Evolutionary conservation across 2,888 invertebrate genomes (phyloP), one percentile per base, ranked within the genome.

Genomic region (Lamellibrachia satsuma): DNA sequence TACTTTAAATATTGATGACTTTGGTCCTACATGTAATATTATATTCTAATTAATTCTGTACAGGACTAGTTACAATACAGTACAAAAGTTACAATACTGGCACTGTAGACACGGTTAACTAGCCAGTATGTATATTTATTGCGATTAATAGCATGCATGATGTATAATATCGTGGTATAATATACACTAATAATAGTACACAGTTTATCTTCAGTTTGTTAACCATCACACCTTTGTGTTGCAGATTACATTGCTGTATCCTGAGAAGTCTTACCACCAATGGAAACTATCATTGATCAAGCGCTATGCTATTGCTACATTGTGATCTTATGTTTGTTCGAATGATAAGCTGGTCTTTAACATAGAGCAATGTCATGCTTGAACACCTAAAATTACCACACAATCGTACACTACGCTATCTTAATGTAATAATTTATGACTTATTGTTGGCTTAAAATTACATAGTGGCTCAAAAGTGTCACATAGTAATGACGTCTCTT

Each of bases 191-290:
- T 7, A 60, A 60, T 60, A 60, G 15, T 60, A 15, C 3, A 60
- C 60, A 39, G 39, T 39, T 1, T 60, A 11, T 60, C 60, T 60
- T 11, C 15, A 60, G 15, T 15, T 9, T 11, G 11, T 9, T 60
- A 60, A 60, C 15, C 15, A 11, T 60, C 22, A 60, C 15, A 15
- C 15, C 60, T 60, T 4, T 60, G 9, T 60, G 9, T 95, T 96
- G 94, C 96, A 96, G 96, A 94, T 93, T 96, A 52, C 96, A 96
- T 95, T 93, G 96, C 93, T 96, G 96, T 96, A 96, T 96, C 96
- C 96, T 95, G 60, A 60, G 60, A 60, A 15, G 11, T 60, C 39
- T 39, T 39, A 39, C 39, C 60, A 60, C 60, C 60, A 60, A 3
- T 15, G 22, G 9, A 60, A 60, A 60, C 60, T 9, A 39, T 39